phyloP scores from a whole-genome alignment of 2,888 invertebrate genomes.

The Dicranocentrus wangi region DNA sequence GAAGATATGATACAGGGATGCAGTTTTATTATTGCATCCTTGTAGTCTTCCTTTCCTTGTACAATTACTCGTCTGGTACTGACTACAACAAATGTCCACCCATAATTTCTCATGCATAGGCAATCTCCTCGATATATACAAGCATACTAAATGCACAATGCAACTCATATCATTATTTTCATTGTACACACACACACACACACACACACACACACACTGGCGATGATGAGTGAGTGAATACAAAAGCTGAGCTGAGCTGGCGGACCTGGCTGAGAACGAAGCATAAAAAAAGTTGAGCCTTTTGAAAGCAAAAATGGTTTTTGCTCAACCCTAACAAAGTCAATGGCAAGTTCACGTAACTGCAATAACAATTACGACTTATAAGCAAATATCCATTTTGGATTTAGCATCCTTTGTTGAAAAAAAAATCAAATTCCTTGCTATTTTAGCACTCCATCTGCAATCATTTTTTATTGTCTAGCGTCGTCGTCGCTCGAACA shows the following conservation, averaged over 20 bases:
- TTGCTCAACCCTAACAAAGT: constrained; percentile 14
- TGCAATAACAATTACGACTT: background rate
- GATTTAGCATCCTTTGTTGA: no score
- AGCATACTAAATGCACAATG: constrained; percentile 20
- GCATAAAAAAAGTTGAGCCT: no score
- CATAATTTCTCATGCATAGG: constrained; percentile 3
- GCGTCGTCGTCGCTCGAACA: background rate
- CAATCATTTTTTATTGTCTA: background rate
- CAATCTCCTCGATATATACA: background rate
- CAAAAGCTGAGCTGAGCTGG: no score
- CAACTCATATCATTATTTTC: background rate
- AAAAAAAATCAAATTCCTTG: no score
- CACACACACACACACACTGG: no score
- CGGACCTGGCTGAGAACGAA: no score
- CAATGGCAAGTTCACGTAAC: constrained; percentile 21
- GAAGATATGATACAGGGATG: constrained; percentile 2
- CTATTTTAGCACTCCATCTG: no score
- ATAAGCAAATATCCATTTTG: no score
- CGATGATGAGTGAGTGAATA: no score
- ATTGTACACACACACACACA: background rate
- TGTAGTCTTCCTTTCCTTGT: constrained; percentile 18
- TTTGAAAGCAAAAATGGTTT: no score
- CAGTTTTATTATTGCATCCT: constrained; percentile 17
- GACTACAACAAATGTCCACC: background rate
- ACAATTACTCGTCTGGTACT: constrained; percentile 22